A percentile compares a stretch with the other conserved stretches of the same genome.
Conservation (phyloP, 2,888 invertebrate genomes). For the Drosophila pseudotalamancana region DNA sequence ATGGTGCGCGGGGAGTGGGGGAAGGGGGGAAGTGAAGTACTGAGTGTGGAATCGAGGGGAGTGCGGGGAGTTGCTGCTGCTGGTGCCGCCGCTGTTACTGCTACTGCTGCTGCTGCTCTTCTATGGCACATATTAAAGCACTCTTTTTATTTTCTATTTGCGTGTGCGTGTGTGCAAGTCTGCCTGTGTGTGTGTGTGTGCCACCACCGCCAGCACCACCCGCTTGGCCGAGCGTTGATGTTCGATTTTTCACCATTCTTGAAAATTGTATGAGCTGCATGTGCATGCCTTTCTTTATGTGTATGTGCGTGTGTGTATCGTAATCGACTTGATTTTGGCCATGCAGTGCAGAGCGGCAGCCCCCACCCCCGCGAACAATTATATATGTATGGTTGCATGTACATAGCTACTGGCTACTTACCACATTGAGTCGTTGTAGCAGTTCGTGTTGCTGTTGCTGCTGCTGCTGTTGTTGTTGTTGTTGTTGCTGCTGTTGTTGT, state of each 20-base stretch:
- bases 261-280: slow-evolving; percentile 35
- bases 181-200: slow-evolving; percentile 49
- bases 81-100: too few relatives aligned
- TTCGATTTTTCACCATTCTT: slow-evolving; percentile 73
- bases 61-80: slow-evolving; percentile 1
- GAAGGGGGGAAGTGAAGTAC: not conserved
- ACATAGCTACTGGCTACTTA: slow-evolving; percentile 18
- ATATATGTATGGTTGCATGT: not conserved
- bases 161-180: slow-evolving; percentile 52
- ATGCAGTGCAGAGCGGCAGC: slow-evolving; percentile 18
- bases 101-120: too few relatives aligned
- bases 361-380: not conserved
- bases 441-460: slow-evolving; percentile 4
- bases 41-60: too few relatives aligned
- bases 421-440: slow-evolving; percentile 30
- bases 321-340: slow-evolving; percentile 44
- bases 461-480: too few relatives aligned
- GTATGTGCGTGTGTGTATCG: slow-evolving; percentile 17
- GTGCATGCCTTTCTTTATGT: slow-evolving; percentile 6
- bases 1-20: not conserved
- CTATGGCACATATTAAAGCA: slow-evolving; percentile 39
- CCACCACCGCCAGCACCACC: slow-evolving; percentile 32
- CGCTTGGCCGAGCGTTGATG: slow-evolving; percentile 59
- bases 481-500: slow-evolving; percentile 7
- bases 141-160: slow-evolving; percentile 47